phyloP scores from a whole-genome alignment of 2,797 vertebrate genomes.

The Octomys mimax region DNA sequence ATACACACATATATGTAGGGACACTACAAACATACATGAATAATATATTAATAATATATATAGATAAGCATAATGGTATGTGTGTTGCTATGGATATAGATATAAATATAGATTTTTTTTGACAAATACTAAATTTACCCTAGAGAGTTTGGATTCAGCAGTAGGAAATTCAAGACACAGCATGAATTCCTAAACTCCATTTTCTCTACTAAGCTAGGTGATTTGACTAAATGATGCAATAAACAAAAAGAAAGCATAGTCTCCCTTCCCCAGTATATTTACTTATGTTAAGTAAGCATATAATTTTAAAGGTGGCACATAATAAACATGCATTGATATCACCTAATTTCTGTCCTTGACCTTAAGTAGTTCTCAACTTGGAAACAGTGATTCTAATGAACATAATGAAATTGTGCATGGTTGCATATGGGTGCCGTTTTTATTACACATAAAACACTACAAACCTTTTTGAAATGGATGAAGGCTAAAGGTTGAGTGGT shows the following conservation, averaged over 20 bases:
- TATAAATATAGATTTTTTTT: not conserved
- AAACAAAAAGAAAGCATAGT: constrained; percentile 6
- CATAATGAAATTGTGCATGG: constrained; percentile 13
- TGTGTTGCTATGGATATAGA: not conserved
- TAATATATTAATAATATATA: not conserved
- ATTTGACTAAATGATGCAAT: not conserved
- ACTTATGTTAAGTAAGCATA: not conserved
- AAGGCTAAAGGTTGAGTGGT: constrained; percentile 80
- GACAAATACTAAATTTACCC: not conserved
- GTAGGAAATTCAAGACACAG: not conserved
- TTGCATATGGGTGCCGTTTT: constrained; percentile 54
- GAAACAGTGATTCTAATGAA: constrained; percentile 25
- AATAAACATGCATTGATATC: not conserved
- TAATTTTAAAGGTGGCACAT: not conserved
- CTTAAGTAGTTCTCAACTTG: constrained; percentile 43
- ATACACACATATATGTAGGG: no score
- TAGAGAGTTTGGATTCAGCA: not conserved
- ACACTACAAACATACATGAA: not conserved
- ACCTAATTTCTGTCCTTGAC: constrained; percentile 8
- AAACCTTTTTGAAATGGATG: constrained; percentile 69
- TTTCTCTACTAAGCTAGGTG: not conserved
- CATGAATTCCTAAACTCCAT: not conserved
- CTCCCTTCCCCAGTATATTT: not conserved
- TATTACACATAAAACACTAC: constrained; percentile 68
- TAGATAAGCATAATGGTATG: not conserved